Base-by-base conservation (phyloP, 2,113 vertebrate genomes). In the Epinephelus cyanopodus region DNA sequence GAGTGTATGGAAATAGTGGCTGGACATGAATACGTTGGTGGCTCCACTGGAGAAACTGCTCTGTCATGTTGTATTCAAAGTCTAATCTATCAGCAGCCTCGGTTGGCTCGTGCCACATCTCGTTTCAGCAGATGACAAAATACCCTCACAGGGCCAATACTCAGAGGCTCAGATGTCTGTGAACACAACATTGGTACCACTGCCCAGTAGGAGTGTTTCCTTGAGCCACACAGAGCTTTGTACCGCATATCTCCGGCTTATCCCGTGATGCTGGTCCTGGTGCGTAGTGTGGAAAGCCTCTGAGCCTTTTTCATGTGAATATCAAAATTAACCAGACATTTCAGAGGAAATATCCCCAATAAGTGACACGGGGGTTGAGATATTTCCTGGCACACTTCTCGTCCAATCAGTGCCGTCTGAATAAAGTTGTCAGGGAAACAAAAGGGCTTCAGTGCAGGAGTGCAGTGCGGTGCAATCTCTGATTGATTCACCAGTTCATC, bases 311-410 rank as follows among this genome's bases (percentile, higher is more conserved):
- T 84, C 79, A 87, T 82, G 45, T 47, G 45, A 79, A 57, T 76
- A 61, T 90, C 78, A 74, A 83, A 86, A 89, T 72, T 37, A 61
- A 84, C 39, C 33, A 71, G 79, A 90, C 87, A 82, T 74, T 61
- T 86, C 23, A 69, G 63, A 69, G 75, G 56, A 83, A 90, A 83
- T 82, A 56, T 87, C 62, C 76, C 15, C 11, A 90, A 81, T 84
- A 81, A 79, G 48, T 85, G 61, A 71, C 73, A 75, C 10, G 5
- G 25, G 61, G 65, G 53, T 77, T 57, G 50, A 62, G 72, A 85
- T 89, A 50, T 88, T 90, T 89, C 81, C 85, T 90, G 89, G 90
- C 86, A 8, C 60, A 53, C 54, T 83, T 76, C 33, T 74, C n/a
- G 71, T 80, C 56, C 82, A 87, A 87, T 91, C 82, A 83, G 78